phyloP scores from a whole-genome alignment of 2,113 vertebrate species.

The Mustela lutreola region DNA sequence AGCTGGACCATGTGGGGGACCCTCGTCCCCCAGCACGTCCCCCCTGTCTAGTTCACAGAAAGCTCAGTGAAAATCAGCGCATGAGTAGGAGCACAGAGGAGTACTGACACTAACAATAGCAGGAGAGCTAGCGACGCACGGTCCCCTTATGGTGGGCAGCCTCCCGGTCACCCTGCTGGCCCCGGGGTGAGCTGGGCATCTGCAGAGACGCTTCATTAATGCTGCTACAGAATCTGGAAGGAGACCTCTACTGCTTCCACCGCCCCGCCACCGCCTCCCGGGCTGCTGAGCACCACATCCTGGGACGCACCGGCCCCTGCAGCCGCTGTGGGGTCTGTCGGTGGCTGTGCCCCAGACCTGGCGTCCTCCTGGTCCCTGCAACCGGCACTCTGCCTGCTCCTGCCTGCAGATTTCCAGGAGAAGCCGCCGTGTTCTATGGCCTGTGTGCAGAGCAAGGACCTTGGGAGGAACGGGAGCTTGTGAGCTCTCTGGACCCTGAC shows the following conservation, averaged over 20 bases:
- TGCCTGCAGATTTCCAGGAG: neutral
- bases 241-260: fast-evolving
- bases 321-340: neutral
- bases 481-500: neutral
- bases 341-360: neutral
- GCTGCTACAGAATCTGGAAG: neutral
- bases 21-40: fast-evolving
- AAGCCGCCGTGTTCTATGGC: neutral
- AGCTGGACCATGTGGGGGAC: fast-evolving
- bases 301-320: too few species aligned
- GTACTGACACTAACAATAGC: fast-evolving
- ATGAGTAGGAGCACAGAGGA: fast-evolving
- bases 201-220: neutral
- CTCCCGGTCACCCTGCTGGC: neutral
- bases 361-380: fast-evolving
- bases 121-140: neutral
- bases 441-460: neutral
- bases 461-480: neutral
- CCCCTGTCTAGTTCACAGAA: neutral
- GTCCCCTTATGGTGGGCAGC: neutral
- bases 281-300: fast-evolving
- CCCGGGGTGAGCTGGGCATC: neutral
- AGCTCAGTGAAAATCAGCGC: fast-evolving
- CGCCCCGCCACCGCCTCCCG: neutral
- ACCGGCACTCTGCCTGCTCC: neutral